Percentiles rank a stretch among this genome's conserved stretches.
Evolutionary conservation across 2,113 vertebrate genomes (phyloP).

Genomic region (Xenopus laevis): DNA sequence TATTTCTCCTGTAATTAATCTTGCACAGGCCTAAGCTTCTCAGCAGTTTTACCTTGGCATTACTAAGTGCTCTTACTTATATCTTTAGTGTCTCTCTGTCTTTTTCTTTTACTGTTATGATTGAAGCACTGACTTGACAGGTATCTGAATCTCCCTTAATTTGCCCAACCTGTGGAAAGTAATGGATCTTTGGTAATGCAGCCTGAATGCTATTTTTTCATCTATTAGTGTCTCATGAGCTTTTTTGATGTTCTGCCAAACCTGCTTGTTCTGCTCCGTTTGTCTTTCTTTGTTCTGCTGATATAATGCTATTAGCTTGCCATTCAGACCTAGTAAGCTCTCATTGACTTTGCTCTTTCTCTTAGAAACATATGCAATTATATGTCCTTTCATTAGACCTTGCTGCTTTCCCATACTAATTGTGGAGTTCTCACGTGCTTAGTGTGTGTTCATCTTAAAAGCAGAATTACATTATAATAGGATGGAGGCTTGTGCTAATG

Average conservation of each 20-base stretch:
- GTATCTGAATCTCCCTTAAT: slow-evolving; percentile 40
- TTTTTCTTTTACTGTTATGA: slow-evolving; percentile 1
- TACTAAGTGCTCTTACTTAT: slow-evolving; percentile 2
- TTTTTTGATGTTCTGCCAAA: slow-evolving; percentile 45
- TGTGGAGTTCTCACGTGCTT: slow-evolving; percentile 1
- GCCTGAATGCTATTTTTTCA: slow-evolving; percentile 42
- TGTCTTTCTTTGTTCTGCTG: slow-evolving; percentile 42
- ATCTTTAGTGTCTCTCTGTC: not conserved
- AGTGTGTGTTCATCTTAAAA: not conserved
- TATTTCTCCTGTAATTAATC: too few relatives aligned
- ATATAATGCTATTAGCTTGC: slow-evolving; percentile 41
- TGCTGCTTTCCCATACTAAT: slow-evolving; percentile 33
- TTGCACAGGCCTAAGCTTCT: too few relatives aligned
- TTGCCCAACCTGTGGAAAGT: slow-evolving; percentile 40
- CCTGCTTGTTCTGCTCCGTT: slow-evolving; percentile 43
- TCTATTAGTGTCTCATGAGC: slow-evolving; percentile 43
- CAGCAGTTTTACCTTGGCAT: not conserved
- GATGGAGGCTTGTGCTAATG: slow-evolving; percentile 9
- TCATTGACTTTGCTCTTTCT: slow-evolving; percentile 41
- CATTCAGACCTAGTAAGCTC: slow-evolving; percentile 43
- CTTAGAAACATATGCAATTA: slow-evolving; percentile 42
- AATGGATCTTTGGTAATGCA: slow-evolving; percentile 44
- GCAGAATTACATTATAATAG: not conserved
- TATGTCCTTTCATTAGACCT: slow-evolving; percentile 39
- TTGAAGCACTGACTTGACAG: slow-evolving; percentile 29